Evolutionary conservation across 2,797 vertebrate genomes (phyloP).

Genomic region (Delichon dasypus): DNA sequence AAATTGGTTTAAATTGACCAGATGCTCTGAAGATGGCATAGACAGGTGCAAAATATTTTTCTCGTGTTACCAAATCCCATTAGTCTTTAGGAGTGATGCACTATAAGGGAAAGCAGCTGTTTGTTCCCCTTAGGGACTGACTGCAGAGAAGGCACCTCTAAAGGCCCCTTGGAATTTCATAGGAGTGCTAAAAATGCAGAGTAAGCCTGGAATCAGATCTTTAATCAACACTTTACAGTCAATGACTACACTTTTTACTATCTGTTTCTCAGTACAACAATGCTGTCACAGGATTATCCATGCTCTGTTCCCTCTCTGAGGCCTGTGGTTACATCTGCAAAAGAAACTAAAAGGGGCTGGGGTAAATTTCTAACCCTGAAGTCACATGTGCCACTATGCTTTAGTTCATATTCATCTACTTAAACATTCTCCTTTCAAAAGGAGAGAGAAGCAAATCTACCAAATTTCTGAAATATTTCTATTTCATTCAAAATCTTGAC

Average conservation of each 20-base stretch:
- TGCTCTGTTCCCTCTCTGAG: not conserved
- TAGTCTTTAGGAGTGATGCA: not conserved
- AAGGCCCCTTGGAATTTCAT: not conserved
- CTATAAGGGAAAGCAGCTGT: conserved; percentile 38
- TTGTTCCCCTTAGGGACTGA: not conserved
- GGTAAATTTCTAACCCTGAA: not conserved
- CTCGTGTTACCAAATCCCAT: conserved; percentile 30
- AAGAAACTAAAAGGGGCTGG: not conserved
- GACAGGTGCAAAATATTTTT: conserved; percentile 51
- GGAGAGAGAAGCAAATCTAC: not conserved
- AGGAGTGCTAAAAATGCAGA: conserved; percentile 9
- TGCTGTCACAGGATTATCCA: not conserved
- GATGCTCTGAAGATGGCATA: conserved; percentile 36
- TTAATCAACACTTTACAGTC: conserved; percentile 19
- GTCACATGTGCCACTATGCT: not conserved
- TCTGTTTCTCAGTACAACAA: not conserved
- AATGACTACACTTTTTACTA: not conserved
- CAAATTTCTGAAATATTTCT: not conserved
- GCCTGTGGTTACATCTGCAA: not conserved
- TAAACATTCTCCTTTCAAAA: not conserved
- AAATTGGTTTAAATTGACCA: conserved; percentile 59
- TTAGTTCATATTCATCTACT: not conserved
- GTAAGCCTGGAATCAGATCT: conserved; percentile 2
- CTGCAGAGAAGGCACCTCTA: not conserved
- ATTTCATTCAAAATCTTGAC: not conserved